Evolutionary conservation across 2,113 vertebrate genomes (phyloP).

Genomic region (Nerophis ophidion): DNA sequence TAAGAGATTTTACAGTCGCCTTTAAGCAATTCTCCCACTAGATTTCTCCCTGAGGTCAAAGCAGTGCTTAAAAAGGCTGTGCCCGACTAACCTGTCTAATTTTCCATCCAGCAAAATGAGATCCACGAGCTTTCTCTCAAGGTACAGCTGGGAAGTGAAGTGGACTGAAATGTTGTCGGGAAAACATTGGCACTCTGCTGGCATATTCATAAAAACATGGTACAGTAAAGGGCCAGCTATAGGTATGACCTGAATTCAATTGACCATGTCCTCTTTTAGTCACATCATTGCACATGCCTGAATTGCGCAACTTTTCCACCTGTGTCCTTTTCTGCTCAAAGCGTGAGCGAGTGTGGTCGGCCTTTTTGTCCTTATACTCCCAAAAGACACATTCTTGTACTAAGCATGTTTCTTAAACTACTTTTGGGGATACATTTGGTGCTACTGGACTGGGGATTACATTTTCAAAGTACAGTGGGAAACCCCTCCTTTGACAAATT

Average conservation of each 20-base stretch:
- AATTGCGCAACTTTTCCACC: constrained; percentile 22
- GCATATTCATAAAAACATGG: constrained; percentile 22
- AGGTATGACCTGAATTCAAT: constrained; percentile 31
- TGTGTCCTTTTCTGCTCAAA: constrained; percentile 6
- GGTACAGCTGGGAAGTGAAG: constrained; percentile 5
- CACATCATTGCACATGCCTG: constrained; percentile 26
- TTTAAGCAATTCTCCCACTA: not conserved
- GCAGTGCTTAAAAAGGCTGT: not conserved
- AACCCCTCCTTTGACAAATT: no score
- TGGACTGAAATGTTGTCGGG: constrained; percentile 22
- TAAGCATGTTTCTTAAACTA: no score
- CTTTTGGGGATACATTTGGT: no score
- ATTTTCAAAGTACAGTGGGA: no score
- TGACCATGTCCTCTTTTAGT: constrained; percentile 15
- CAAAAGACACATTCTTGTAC: not conserved
- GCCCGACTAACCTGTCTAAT: not conserved
- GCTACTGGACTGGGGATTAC: no score
- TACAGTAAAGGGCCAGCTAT: constrained; percentile 24
- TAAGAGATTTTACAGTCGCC: not conserved
- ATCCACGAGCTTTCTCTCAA: constrained; percentile 4
- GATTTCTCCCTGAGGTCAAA: not conserved
- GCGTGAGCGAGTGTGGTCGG: constrained; percentile 12
- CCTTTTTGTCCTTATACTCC: not conserved
- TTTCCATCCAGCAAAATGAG: constrained; percentile 16
- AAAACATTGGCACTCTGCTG: constrained; percentile 17